Evolutionary conservation across 1,140 invertebrate genomes (phyloP).

Genomic region (Lethocerus indicus): DNA sequence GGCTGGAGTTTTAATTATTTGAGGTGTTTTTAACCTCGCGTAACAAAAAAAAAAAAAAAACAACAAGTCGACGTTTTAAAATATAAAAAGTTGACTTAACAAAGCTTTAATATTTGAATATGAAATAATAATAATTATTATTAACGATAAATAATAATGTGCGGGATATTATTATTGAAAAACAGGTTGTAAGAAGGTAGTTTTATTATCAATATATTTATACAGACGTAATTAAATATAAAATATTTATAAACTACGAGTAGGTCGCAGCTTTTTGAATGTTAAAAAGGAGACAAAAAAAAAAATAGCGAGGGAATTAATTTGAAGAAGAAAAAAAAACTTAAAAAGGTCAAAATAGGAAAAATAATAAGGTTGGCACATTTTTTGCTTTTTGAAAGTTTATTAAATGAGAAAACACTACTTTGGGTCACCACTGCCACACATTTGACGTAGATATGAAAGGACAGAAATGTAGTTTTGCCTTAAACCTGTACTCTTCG

Average conservation of each 20-base stretch:
- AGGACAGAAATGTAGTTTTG: too few relatives aligned
- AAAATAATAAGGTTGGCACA: slow-evolving; percentile 6
- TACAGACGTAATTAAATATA: slow-evolving; percentile 14
- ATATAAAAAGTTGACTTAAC: slow-evolving; percentile 15
- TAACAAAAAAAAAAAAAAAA: slow-evolving; percentile 9
- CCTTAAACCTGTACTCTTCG: too few relatives aligned
- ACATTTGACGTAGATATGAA: too few relatives aligned
- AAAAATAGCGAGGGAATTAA: not conserved
- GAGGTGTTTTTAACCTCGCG: slow-evolving; percentile 14
- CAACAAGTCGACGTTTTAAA: slow-evolving; percentile 9
- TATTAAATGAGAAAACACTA: slow-evolving; percentile 11
- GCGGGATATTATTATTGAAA: slow-evolving; percentile 11
- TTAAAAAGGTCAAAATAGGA: too few relatives aligned
- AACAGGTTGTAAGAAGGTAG: slow-evolving; percentile 17
- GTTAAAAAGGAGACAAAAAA: slow-evolving; percentile 2
- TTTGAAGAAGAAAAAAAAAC: too few relatives aligned
- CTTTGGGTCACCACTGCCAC: slow-evolving; percentile 10
- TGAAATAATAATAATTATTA: slow-evolving; percentile 12
- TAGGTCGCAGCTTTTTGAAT: slow-evolving; percentile 13
- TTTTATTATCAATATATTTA: slow-evolving; percentile 17
- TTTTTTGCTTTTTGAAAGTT: slow-evolving; percentile 13
- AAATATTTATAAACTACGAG: not conserved
- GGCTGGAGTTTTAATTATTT: slow-evolving; percentile 8
- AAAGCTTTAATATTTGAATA: slow-evolving; percentile 18
- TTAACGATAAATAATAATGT: slow-evolving; percentile 11